A percentile compares a stretch with the other conserved stretches of the same genome.
These are phyloP conservation scores for Oligia fasciuncula DNA, from an alignment of 2,888 invertebrate genomes.

Conservation along the genomic window DNA sequence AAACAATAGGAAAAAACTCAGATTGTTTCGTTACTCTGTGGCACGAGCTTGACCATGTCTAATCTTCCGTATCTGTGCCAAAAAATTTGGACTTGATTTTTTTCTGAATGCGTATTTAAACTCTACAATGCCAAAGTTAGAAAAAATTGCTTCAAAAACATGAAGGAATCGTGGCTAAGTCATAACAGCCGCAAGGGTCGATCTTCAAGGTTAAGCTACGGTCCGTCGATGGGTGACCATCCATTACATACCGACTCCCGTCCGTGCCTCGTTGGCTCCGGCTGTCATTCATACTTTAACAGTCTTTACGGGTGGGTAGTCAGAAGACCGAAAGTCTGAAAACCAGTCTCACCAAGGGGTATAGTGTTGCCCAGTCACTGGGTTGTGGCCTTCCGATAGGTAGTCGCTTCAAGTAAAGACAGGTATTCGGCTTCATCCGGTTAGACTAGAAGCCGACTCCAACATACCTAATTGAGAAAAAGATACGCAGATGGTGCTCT, in stretches of 20 bases:
- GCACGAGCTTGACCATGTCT: slow-evolving; percentile 60
- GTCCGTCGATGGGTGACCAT: background rate
- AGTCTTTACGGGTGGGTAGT: too few relatives aligned
- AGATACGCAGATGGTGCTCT: background rate
- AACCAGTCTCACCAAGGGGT: too few relatives aligned
- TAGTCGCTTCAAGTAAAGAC: too few relatives aligned
- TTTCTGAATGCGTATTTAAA: background rate
- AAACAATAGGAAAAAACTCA: slow-evolving; percentile 66
- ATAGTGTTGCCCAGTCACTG: too few relatives aligned
- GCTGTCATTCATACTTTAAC: too few relatives aligned
- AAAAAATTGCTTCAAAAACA: background rate
- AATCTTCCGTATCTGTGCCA: slow-evolving; percentile 62
- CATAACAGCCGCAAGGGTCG: background rate
- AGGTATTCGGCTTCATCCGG: too few relatives aligned
- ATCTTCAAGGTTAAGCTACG: background rate
- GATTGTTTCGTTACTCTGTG: slow-evolving; percentile 55
- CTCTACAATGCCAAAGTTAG: background rate
- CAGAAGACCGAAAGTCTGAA: too few relatives aligned
- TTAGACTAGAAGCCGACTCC: too few relatives aligned
- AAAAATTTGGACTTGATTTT: background rate
- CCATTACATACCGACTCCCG: background rate
- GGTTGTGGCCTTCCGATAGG: too few relatives aligned
- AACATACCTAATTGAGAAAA: background rate
- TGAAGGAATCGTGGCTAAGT: background rate
- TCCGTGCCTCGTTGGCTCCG: background rate